Evolutionary conservation across 2,888 invertebrate species (phyloP).

Genomic region (Acanthosepion pharaonis): DNA sequence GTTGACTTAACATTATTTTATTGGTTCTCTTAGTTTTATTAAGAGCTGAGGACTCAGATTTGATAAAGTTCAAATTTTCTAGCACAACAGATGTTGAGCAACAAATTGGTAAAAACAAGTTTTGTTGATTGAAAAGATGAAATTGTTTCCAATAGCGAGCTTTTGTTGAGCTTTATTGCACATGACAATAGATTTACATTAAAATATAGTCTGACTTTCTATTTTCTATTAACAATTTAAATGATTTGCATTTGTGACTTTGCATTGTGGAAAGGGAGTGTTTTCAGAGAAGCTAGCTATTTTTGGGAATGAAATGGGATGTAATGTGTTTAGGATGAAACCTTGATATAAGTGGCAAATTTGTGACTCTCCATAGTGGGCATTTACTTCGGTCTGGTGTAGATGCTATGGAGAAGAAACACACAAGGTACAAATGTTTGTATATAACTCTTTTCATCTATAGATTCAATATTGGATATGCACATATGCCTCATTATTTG

Average conservation of each 20-base stretch:
- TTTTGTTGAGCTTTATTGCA: background rate
- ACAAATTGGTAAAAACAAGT: background rate
- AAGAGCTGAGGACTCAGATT: background rate
- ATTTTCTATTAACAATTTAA: background rate
- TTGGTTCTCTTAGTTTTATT: background rate
- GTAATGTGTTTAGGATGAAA: background rate
- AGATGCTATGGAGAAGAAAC: background rate
- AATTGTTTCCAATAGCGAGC: background rate
- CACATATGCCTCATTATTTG: background rate
- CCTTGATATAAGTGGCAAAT: background rate
- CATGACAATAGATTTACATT: background rate
- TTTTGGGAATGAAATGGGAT: constrained; percentile 2
- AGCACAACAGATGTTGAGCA: background rate
- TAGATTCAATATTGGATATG: background rate
- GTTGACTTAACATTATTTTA: too few relatives aligned
- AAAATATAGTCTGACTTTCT: background rate
- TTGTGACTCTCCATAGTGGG: background rate
- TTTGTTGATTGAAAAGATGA: background rate
- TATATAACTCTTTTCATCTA: background rate
- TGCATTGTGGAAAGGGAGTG: background rate
- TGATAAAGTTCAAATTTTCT: background rate
- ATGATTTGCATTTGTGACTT: background rate
- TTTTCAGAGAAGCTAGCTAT: background rate
- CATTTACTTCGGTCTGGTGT: background rate
- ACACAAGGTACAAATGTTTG: background rate